These are phyloP conservation scores for Sturnira hondurensis DNA, from an alignment of 2,113 vertebrate genomes.

Conservation along the genomic window DNA sequence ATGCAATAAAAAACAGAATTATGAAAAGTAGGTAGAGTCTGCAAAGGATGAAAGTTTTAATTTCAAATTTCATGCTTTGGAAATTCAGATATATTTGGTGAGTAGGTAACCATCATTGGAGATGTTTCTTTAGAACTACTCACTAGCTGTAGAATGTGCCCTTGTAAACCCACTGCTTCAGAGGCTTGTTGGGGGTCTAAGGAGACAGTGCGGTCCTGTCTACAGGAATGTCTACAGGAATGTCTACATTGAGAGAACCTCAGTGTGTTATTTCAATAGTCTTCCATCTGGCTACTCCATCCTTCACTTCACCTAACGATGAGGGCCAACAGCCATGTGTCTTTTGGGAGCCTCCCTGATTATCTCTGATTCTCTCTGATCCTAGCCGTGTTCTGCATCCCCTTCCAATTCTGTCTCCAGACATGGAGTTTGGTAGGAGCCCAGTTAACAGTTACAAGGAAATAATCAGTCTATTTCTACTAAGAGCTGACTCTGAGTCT, in stretches of 20 bases:
- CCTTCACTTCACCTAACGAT: neutral
- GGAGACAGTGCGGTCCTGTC: neutral
- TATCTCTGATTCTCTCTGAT: neutral
- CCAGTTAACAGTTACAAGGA: neutral
- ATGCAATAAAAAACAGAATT: neutral
- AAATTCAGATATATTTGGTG: neutral
- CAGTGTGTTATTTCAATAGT: neutral
- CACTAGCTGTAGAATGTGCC: neutral
- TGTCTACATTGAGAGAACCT: neutral
- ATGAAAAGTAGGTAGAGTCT: neutral
- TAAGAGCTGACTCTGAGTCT: neutral
- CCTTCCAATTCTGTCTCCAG: neutral
- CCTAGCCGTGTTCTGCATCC: neutral
- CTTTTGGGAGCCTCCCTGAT: too few species aligned
- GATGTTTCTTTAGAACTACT: neutral
- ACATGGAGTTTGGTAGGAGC: neutral
- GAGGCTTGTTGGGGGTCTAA: neutral
- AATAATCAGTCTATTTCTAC: neutral
- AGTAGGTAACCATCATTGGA: rapidly evolving
- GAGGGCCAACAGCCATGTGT: neutral
- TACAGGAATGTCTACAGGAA: neutral
- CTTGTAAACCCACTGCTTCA: neutral
- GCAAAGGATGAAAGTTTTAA: neutral
- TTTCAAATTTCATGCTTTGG: neutral
- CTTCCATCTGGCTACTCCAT: neutral